phyloP scores from a whole-genome alignment of 37 sponge, comb jelly and placozoan genomes.

The Lycopodina hypogea region DNA sequence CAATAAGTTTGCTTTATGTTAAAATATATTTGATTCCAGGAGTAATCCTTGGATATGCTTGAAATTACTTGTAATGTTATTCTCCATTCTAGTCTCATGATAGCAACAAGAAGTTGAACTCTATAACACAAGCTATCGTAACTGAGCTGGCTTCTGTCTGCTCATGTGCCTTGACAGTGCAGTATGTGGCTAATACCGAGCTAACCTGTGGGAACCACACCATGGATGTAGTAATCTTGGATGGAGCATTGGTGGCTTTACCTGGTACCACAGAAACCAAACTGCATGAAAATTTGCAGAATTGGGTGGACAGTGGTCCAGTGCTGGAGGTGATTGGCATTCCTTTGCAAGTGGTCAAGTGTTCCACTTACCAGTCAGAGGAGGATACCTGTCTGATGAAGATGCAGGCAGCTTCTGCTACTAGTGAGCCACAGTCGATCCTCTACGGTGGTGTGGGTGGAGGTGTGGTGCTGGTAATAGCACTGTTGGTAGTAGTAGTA shows the following conservation, averaged over 20 bases:
- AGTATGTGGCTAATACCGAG: neutral
- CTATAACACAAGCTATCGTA: neutral
- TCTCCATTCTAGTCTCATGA: neutral
- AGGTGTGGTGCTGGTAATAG: too few relatives aligned
- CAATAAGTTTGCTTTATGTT: too few relatives aligned
- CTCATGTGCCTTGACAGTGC: neutral
- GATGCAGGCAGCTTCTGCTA: too few relatives aligned
- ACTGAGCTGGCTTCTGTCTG: neutral
- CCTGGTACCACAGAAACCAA: neutral
- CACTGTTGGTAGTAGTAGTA: too few relatives aligned
- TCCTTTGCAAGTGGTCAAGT: neutral
- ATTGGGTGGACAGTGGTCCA: constrained; percentile 9
- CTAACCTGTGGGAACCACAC: constrained; percentile 1
- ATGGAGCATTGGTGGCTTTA: neutral
- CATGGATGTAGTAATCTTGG: neutral
- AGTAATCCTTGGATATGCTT: too few relatives aligned
- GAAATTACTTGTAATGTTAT: too few relatives aligned
- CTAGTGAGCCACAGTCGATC: too few relatives aligned
- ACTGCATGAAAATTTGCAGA: neutral
- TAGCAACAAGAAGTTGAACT: neutral
- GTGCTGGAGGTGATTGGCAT: neutral
- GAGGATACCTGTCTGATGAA: too few relatives aligned
- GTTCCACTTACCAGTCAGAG: neutral
- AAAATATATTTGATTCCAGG: too few relatives aligned
- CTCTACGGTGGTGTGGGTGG: too few relatives aligned